phyloP scores from a whole-genome alignment of 2,888 invertebrate species.

The Lottia gigantea region DNA sequence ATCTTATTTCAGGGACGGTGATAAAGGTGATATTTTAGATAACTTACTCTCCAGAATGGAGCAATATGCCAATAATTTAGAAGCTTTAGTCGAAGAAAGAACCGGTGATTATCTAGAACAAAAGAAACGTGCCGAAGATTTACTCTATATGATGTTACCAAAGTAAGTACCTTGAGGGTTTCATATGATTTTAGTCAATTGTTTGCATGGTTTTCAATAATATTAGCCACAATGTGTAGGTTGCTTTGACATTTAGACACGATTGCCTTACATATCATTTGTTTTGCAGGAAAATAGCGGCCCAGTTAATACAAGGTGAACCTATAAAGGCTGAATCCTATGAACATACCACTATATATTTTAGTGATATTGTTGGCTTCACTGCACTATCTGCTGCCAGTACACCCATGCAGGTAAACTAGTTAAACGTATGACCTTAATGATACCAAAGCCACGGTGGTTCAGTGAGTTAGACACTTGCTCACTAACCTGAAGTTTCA shows the following conservation, averaged over 20 bases:
- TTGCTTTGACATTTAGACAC: too few relatives aligned
- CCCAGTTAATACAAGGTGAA: conserved; percentile 2
- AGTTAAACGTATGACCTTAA: background rate
- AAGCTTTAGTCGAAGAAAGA: conserved; percentile 92
- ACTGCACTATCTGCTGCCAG: background rate
- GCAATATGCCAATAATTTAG: conserved; percentile 98
- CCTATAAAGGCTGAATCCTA: background rate
- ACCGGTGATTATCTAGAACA: conserved; percentile 98
- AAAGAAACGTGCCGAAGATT: conserved; percentile 96
- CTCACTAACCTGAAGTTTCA: too few relatives aligned
- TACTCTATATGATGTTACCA: conserved; percentile 94
- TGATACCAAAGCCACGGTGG: too few relatives aligned
- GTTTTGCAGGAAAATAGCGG: conserved; percentile 3
- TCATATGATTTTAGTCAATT: too few relatives aligned
- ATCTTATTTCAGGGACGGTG: conserved; percentile 77
- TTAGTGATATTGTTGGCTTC: conserved; percentile 4
- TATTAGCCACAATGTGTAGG: too few relatives aligned
- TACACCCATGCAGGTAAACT: background rate
- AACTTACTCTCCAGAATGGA: conserved; percentile 96
- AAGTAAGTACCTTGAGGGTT: conserved; percentile 73
- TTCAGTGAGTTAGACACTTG: too few relatives aligned
- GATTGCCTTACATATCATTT: too few relatives aligned
- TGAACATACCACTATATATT: conserved; percentile 7
- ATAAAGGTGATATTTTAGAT: conserved; percentile 90
- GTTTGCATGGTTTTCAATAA: too few relatives aligned